A percentile compares a stretch with the other conserved stretches of the same genome.
phyloP scores from a whole-genome alignment of 2,113 vertebrate species.

The Sander lucioperca region DNA sequence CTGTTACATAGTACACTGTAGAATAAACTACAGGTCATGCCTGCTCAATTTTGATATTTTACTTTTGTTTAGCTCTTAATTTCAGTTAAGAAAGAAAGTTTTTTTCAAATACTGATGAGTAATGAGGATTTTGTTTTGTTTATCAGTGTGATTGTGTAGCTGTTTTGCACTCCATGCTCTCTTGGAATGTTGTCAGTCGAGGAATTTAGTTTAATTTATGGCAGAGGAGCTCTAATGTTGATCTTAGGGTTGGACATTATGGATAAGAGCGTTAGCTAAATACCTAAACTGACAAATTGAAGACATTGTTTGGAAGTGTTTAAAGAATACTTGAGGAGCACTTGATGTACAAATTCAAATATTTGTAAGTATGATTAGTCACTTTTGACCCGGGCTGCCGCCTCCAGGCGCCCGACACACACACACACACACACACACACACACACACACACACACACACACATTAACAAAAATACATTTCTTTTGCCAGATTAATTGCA shows the following conservation, averaged over 20 bases:
- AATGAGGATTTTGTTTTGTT: slow-evolving; percentile 9
- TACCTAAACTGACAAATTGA: slow-evolving; percentile 32
- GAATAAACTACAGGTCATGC: background rate
- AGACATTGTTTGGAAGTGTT: slow-evolving; percentile 55
- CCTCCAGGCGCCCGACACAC: background rate
- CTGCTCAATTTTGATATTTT: background rate
- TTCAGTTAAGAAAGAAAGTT: no score
- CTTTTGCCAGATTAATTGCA: slow-evolving; percentile 10
- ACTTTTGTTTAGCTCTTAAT: background rate
- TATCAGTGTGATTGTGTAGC: background rate
- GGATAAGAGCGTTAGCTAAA: slow-evolving; percentile 27
- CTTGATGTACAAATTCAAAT: slow-evolving; percentile 51
- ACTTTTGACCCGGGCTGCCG: slow-evolving; percentile 28
- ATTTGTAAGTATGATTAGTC: slow-evolving; percentile 51
- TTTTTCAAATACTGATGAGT: slow-evolving; percentile 1
- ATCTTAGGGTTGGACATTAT: slow-evolving; percentile 44
- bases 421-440: slow-evolving; percentile 7
- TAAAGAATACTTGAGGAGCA: slow-evolving; percentile 44
- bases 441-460: background rate
- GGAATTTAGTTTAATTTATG: slow-evolving; percentile 40
- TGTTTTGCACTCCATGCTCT: background rate
- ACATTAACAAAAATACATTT: slow-evolving; percentile 1
- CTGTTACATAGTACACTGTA: background rate
- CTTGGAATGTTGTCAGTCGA: slow-evolving; percentile 1
- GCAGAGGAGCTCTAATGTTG: slow-evolving; percentile 27